Evolutionary conservation across 92 coral and sea anemone species (phyloP), one percentile per base, ranked within the genome.

Genomic region (Zoanthus gigantus): DNA sequence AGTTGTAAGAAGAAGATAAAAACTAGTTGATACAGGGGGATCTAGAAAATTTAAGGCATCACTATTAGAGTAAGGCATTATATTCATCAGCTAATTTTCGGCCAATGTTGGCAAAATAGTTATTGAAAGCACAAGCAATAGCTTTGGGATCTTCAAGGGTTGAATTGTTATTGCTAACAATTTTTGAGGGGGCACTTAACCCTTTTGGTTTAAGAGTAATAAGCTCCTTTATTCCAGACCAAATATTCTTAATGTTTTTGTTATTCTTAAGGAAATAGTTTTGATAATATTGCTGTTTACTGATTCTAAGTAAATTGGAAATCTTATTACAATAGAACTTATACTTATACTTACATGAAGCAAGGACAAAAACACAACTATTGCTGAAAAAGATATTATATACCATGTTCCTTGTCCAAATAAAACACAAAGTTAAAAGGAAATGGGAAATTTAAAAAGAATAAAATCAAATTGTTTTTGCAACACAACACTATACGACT

Each of bases 201-300:
- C 69, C 77, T 37, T 82, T 88, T 42, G 91, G 76, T 75, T 89
- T 47, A 29, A 89, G 79, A 80, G 88, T 53, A 81, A 87, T 73
- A 56, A 90, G 66, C 78, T 90, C 87, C 72, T 82, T 90, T 57
- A 90, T 86, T 42, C 93, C 90, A 71, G 83, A 50, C 92, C 92
- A 90, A 58, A 71, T 71, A 9, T 76, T 90, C 79, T 80, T 90
- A 79, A 71, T 90, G 72, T 88, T 57, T 23, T 80, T 68, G 5
- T 69, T 80, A 45, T 80, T 88, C 54, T 68, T 74, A 72, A 34
- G 71, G 66, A 88, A 88, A 79, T 80, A 88, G 50, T 71, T 72
- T 65, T 88, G 71, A 80, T 79, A 88, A 79, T 88, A 71, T 72
- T 72, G 80, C 74, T 74, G 73, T 86, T 90, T 90, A 72, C 90